Evolutionary conservation across 1,140 invertebrate species (phyloP), one percentile per base, ranked within the genome.

Genomic region (Drosophila sproati): DNA sequence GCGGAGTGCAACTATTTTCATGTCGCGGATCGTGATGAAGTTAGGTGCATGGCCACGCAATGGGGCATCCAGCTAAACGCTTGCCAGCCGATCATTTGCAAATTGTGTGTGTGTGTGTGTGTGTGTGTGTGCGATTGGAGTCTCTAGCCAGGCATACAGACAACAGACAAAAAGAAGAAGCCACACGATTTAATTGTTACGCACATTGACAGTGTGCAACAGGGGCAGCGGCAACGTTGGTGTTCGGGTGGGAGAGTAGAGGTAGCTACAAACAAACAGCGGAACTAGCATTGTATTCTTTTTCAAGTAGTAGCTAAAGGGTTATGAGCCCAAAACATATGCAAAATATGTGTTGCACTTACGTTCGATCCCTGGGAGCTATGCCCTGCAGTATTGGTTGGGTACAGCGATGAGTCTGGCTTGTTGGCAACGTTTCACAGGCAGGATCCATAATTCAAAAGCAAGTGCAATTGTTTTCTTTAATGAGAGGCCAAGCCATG

Each of bases 181-280:
- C 87, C 68, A 90, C 87, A 91, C 87, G 87, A 91, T 91, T 91
- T 91, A 91, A 91, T 91, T 91, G 87, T 91, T 91, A 91, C 87
- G 87, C 87, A 91, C 87, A 91, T 85, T 85, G 80, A 89, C 85
- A 81, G 78, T 72, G 71, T 39, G 34, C 41, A 10, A 32, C 8
- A 43, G 10, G 43, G 43, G 59, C 34, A 10, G 37, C 7, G 45
- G 28, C 10, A 31, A 64, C 29, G 20, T 20, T 20, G 8, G 29
- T 6, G 5, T 5, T 1, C 3, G 7, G n/a, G 1, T 6, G 51
- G 39, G 64, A 1, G 4, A 45, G 12, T n/a, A 20, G 34, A 29
- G 29, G 12, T 10, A 29, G 34, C 45, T 28, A 29, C 32, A 48
- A 50, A 48, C 45, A 50, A 48, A 61, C 57, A 48, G 57, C 57